Evolutionary conservation across 2,797 vertebrate genomes (phyloP), one percentile per base, ranked within the genome.

Genomic region (Thalassophryne amazonica): DNA sequence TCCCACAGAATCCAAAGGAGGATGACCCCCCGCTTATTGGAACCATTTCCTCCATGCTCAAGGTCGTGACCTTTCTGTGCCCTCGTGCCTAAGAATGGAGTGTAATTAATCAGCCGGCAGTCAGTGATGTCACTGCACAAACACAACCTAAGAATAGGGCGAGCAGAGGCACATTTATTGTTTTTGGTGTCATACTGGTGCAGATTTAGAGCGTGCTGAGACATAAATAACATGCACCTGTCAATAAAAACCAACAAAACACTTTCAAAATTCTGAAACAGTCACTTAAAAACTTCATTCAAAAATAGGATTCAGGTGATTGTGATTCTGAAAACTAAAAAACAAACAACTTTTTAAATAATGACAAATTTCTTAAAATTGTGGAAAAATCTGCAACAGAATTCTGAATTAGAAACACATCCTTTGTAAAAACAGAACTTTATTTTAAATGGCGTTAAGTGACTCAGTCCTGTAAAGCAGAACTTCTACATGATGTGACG

Each of bases 11-110:
- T 78, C 53, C 51, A 50, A 48, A 73, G 60, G 73, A 84, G 88
- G 87, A 84, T 83, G 86, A 78, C 85, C 89, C 84, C 86, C 86
- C 35, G 63, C 78, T 57, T 68, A 60, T 45, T 25, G 61, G 55
- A 51, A 36, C 80, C 71, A 45, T 83, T 89, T 90, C 86, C 85
- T 81, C 56, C 62, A 72, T 78, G 82, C 77, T 74, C 66, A 68
- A 81, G 85, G 79, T 85, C 47, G 38, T 52, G 78, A 89, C 88
- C 89, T 78, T 29, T 65, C 75, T 68, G 59, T 83, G 76, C 62
- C 76, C 62, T 53, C 52, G 39, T 40, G 47, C 51, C 71, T 73
- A 56, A 83, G 83, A 86, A 86, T 74, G 80, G 79, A 49, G 54
- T 13, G 79, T 50, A 53, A 81, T 84, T 59, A 73, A 85, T 86